These are phyloP conservation scores for Syngnathus floridae DNA, from an alignment of 2,113 vertebrate species.

Conservation along the genomic window DNA sequence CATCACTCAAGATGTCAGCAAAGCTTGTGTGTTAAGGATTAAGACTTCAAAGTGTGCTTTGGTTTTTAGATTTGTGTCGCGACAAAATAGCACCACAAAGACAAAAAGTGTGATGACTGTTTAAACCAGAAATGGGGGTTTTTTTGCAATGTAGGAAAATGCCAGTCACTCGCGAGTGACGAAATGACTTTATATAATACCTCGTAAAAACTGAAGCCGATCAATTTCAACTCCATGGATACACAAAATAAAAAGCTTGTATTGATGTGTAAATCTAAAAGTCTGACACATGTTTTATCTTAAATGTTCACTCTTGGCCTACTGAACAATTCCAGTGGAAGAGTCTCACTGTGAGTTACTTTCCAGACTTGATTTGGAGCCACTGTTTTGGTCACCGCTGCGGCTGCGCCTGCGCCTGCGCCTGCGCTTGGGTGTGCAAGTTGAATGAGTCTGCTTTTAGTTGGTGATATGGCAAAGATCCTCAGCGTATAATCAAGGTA, in stretches of 20 bases:
- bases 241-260: not conserved
- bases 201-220: not conserved
- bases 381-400: conserved; percentile 13
- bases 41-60: not conserved
- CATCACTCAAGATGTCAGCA: not conserved
- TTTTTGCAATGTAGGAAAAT: not conserved
- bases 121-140: not conserved
- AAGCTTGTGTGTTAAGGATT: not conserved
- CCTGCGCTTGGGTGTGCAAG: conserved; percentile 31
- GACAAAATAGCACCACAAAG: not conserved
- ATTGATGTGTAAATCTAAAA: not conserved
- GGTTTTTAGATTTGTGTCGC: not conserved
- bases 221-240: not conserved
- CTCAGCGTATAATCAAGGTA: conserved; percentile 21
- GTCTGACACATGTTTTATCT: conserved; percentile 41
- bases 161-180: not conserved
- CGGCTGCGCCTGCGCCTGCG: not conserved
- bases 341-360: conserved; percentile 6
- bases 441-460: conserved; percentile 3
- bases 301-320: conserved; percentile 21
- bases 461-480: not conserved
- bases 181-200: too few relatives aligned
- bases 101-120: not conserved
- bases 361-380: not conserved
- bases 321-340: conserved; percentile 26